These are phyloP conservation scores for Acrocera orbiculus DNA, from an alignment of 2,888 invertebrate species.

Conservation along the genomic window DNA sequence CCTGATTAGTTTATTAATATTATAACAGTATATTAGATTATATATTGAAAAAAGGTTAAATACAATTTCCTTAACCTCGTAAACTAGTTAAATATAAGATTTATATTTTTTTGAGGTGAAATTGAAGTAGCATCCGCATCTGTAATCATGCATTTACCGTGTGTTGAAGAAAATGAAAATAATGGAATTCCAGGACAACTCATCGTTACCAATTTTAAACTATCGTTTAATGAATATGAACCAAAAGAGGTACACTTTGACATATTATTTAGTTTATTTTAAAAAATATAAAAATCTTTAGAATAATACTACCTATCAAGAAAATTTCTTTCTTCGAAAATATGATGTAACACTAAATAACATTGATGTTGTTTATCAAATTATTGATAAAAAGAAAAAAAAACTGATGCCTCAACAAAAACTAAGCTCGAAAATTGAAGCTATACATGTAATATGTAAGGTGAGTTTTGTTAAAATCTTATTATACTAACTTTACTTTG, in stretches of 20 bases:
- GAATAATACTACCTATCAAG: conserved; percentile 20
- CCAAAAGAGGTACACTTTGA: conserved; percentile 7
- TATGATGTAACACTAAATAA: conserved; percentile 30
- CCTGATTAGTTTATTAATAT: neutral
- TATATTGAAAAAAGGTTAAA: neutral
- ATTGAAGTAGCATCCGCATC: conserved; percentile 67
- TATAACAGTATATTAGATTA: neutral
- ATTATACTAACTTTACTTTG: conserved; percentile 11
- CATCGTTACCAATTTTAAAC: conserved; percentile 81
- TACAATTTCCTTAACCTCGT: neutral
- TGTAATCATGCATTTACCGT: conserved; percentile 65
- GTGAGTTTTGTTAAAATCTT: conserved; percentile 9
- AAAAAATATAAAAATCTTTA: conserved; percentile 1
- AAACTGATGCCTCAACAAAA: conserved; percentile 25
- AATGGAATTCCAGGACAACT: conserved; percentile 69
- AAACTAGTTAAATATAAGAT: neutral
- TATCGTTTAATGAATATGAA: conserved; percentile 62
- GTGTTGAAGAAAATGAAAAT: conserved; percentile 30
- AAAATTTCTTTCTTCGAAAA: conserved; percentile 24
- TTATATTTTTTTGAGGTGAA: conserved; percentile 42
- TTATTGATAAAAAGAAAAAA: conserved; percentile 23
- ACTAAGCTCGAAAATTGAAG: conserved; percentile 26
- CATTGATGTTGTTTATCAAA: conserved; percentile 29
- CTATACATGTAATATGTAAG: conserved; percentile 29
- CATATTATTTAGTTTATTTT: neutral